Percentiles rank a stretch among this genome's conserved stretches.
These are phyloP conservation scores for Anhinga anhinga DNA, from an alignment of 2,113 vertebrate genomes.

Conservation along the genomic window DNA sequence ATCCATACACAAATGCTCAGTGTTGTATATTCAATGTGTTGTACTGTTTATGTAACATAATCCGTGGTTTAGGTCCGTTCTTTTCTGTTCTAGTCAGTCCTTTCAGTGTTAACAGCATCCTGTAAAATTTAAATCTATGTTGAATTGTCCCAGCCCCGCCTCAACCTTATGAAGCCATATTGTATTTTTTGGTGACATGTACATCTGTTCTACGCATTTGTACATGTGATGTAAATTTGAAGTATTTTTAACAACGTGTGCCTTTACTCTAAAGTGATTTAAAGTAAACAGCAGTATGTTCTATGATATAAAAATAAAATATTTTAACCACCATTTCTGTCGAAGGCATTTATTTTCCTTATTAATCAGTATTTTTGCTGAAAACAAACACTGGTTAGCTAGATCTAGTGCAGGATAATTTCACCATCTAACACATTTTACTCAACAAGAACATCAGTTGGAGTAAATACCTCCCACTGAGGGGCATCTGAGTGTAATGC, in stretches of 20 bases:
- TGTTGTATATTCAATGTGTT: background rate
- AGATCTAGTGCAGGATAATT: background rate
- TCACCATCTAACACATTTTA: background rate
- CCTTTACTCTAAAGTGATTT: constrained; percentile 63
- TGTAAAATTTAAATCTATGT: constrained; percentile 9
- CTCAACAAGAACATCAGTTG: background rate
- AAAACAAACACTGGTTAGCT: background rate
- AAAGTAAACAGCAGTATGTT: constrained; percentile 63
- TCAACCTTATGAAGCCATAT: constrained; percentile 61
- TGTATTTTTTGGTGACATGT: constrained; percentile 61
- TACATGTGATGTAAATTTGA: constrained; percentile 59
- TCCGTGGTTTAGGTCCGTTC: background rate
- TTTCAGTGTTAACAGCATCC: constrained; percentile 45
- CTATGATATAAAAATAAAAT: constrained; percentile 65
- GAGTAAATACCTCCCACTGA: background rate
- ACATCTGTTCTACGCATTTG: constrained; percentile 63
- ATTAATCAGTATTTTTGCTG: background rate
- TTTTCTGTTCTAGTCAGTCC: constrained; percentile 5
- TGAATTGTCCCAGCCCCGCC: constrained; percentile 42
- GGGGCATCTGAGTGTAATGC: background rate
- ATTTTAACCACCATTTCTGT: constrained; percentile 56
- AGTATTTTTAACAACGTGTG: constrained; percentile 65
- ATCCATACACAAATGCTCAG: background rate
- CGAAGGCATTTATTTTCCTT: constrained; percentile 40
- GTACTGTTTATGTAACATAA: background rate